Percentiles rank a stretch among this genome's conserved stretches.
These are phyloP conservation scores for Carollia perspicillata DNA, from an alignment of 2,113 vertebrate species.

Conservation along the genomic window DNA sequence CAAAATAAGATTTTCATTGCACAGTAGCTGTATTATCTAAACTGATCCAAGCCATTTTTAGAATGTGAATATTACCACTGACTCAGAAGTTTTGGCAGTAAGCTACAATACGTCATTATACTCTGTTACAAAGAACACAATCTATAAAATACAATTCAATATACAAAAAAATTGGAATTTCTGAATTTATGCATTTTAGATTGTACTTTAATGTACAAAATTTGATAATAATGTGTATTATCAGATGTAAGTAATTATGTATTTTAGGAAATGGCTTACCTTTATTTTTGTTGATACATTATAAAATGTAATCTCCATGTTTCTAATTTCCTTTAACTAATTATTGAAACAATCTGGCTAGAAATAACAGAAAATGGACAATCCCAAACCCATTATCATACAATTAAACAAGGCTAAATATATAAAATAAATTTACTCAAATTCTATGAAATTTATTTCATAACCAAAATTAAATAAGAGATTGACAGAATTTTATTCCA, in stretches of 20 bases:
- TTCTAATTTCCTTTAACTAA: neutral
- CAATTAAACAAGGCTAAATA: neutral
- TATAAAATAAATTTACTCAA: neutral
- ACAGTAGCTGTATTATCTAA: neutral
- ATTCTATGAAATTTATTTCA: neutral
- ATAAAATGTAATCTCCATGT: neutral
- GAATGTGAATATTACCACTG: neutral
- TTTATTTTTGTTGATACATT: neutral
- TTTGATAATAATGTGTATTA: neutral
- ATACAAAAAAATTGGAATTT: neutral
- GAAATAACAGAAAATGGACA: neutral
- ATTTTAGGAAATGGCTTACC: neutral
- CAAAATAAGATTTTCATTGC: constrained; percentile 55
- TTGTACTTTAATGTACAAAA: neutral
- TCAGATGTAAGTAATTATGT: neutral
- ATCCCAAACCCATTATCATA: neutral
- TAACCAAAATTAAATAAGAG: neutral
- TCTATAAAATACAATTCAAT: neutral
- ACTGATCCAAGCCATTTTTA: constrained; percentile 33
- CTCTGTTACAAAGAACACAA: neutral
- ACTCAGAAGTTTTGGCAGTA: neutral
- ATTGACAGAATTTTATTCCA: neutral
- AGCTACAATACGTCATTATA: neutral
- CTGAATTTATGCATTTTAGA: neutral
- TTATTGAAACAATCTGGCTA: neutral